Evolutionary conservation across 1,140 invertebrate genomes (phyloP).

Genomic region (Caenorhabditis brenneri): DNA sequence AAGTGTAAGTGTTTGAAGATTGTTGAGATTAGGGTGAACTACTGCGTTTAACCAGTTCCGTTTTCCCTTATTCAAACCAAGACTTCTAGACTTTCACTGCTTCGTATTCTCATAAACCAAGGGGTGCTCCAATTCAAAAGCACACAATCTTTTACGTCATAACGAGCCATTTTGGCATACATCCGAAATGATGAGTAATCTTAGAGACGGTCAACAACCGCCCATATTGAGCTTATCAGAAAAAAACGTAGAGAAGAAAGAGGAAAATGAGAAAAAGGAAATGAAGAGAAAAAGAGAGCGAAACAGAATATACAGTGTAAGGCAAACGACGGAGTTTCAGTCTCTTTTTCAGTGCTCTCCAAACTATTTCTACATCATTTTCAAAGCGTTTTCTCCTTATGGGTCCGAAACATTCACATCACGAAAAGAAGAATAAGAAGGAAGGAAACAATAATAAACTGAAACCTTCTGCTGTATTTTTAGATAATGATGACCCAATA

Average conservation of each 20-base stretch:
- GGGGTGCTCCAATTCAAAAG: not conserved
- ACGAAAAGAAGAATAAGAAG: constrained; percentile 20
- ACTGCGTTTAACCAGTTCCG: no score
- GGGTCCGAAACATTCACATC: constrained; percentile 18
- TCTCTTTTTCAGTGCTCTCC: not conserved
- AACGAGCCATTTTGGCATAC: not conserved
- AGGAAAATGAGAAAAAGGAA: not conserved
- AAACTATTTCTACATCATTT: not conserved
- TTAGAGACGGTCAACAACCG: constrained; percentile 19
- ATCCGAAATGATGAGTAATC: constrained; percentile 20
- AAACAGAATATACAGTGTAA: constrained; percentile 1
- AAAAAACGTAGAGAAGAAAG: not conserved
- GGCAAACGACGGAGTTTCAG: not conserved
- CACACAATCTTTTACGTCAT: constrained; percentile 26
- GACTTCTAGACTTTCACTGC: not conserved
- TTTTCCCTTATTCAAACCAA: not conserved
- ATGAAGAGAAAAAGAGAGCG: not conserved
- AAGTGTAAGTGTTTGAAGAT: constrained; percentile 3
- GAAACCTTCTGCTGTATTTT: not conserved
- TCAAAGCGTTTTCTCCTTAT: not conserved
- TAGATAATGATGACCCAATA: not conserved
- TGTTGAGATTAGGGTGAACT: no score
- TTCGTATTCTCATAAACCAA: not conserved
- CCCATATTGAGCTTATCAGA: constrained; percentile 11
- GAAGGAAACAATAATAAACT: constrained; percentile 14